These are phyloP conservation scores for Spinus olivaceus DNA, from an alignment of 2,797 vertebrate genomes.

Conservation along the genomic window DNA sequence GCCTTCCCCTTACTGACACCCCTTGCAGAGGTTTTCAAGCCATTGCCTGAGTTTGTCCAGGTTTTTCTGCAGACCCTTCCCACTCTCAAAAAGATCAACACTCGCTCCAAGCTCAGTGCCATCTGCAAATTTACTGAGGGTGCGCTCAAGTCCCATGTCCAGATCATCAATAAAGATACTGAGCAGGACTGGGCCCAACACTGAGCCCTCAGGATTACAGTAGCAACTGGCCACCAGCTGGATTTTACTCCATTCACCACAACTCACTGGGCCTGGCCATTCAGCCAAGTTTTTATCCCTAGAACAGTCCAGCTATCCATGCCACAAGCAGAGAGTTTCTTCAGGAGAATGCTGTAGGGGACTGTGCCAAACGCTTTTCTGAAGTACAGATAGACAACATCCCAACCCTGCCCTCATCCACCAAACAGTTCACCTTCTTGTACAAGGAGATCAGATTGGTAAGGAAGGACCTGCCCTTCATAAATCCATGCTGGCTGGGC, in stretches of 20 bases:
- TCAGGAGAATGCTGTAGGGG: background rate
- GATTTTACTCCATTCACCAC: background rate
- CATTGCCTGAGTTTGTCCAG: background rate
- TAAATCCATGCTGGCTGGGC: background rate
- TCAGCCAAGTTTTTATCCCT: background rate
- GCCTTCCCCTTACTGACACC: no score
- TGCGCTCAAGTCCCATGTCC: background rate
- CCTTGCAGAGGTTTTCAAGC: background rate
- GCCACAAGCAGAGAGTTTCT: background rate
- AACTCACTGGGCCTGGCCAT: background rate
- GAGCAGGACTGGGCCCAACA: background rate
- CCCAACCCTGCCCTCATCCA: background rate
- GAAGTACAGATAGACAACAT: background rate
- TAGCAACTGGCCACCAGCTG: accelerated
- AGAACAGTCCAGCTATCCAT: background rate
- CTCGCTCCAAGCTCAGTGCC: background rate
- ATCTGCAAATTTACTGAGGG: background rate
- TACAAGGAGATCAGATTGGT: background rate
- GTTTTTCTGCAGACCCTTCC: background rate
- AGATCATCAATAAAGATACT: background rate
- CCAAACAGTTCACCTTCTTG: background rate
- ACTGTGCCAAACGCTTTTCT: background rate
- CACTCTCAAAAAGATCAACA: background rate
- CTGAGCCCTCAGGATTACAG: background rate
- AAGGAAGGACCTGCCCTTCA: background rate